These are phyloP conservation scores for Drosophila hamatofila DNA, from an alignment of 2,888 invertebrate species.

Conservation along the genomic window DNA sequence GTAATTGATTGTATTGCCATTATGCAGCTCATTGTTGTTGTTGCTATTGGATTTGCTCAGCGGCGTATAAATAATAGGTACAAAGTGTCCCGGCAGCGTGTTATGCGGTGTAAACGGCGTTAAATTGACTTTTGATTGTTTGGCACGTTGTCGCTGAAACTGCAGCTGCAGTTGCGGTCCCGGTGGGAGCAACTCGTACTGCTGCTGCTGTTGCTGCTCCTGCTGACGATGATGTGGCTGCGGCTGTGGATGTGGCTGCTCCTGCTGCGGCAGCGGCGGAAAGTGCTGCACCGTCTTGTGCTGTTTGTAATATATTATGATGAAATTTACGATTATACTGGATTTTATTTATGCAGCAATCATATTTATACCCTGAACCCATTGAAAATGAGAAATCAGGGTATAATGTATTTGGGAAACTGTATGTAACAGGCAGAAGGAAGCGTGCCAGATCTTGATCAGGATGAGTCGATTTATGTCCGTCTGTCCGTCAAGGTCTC, in stretches of 20 bases:
- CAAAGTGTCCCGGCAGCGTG: slow-evolving; percentile 87
- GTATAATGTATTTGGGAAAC: too few species aligned
- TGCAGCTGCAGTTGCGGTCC: slow-evolving; percentile 39
- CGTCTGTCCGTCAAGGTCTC: too few species aligned
- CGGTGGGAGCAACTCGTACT: slow-evolving; percentile 62
- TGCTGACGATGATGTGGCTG: slow-evolving; percentile 37
- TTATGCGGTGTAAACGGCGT: slow-evolving; percentile 87
- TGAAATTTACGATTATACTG: slow-evolving; percentile 69
- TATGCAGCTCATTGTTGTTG: slow-evolving; percentile 54
- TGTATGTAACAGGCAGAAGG: too few species aligned
- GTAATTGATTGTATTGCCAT: slow-evolving; percentile 73
- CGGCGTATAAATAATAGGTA: slow-evolving; percentile 86
- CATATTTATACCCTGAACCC: too few species aligned
- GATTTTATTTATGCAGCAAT: slow-evolving; percentile 54
- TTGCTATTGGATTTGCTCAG: slow-evolving; percentile 69
- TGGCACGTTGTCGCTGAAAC: slow-evolving; percentile 73
- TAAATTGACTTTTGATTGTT: slow-evolving; percentile 85
- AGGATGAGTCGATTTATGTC: too few species aligned
- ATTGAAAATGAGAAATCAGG: too few species aligned
- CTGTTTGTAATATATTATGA: slow-evolving; percentile 53
- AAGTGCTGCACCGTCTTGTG: slow-evolving; percentile 83
- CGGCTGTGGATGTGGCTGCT: slow-evolving; percentile 35
- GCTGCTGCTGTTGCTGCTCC: slow-evolving; percentile 56
- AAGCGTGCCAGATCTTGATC: too few species aligned
- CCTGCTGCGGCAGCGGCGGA: slow-evolving; percentile 70